Conservation (phyloP, 2,113 vertebrate genomes). For the Panurus biarmicus region DNA sequence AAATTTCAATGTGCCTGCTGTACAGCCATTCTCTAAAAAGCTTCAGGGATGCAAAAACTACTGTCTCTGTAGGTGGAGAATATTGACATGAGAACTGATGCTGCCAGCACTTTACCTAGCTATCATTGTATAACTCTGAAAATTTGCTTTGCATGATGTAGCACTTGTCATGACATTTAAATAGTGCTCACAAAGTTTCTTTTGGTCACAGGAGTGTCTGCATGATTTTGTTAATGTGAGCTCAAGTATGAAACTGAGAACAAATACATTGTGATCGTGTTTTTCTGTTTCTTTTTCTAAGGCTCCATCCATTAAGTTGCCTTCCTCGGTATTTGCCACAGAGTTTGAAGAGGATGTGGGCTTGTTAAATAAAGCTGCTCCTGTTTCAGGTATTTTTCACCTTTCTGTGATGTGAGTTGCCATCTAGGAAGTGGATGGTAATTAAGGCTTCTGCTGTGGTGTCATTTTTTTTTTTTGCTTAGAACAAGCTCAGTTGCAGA, state of each 20-base stretch:
- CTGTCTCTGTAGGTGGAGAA: neutral
- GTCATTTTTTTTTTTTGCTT: neutral
- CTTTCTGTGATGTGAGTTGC: neutral
- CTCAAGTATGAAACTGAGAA: neutral
- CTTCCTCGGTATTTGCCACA: slow-evolving; percentile 95
- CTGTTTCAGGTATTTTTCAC: slow-evolving; percentile 81
- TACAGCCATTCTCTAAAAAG: neutral
- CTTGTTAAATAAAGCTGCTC: slow-evolving; percentile 96
- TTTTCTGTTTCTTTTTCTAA: slow-evolving; percentile 40
- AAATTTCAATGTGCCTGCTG: neutral
- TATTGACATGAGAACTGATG: neutral
- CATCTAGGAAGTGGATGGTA: neutral
- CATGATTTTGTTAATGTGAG: neutral
- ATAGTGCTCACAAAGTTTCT: neutral
- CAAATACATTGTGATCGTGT: neutral
- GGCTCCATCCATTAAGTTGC: slow-evolving; percentile 82
- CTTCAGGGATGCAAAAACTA: neutral
- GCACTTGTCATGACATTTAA: neutral
- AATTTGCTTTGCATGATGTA: neutral
- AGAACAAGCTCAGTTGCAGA: neutral
- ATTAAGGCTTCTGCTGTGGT: neutral
- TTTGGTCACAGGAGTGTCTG: neutral
- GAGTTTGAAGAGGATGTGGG: slow-evolving; percentile 96
- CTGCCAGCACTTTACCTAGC: neutral
- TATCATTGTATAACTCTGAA: neutral